Base-by-base conservation (phyloP, 1,140 invertebrate genomes). In the Himalopsyche phryganea region DNA sequence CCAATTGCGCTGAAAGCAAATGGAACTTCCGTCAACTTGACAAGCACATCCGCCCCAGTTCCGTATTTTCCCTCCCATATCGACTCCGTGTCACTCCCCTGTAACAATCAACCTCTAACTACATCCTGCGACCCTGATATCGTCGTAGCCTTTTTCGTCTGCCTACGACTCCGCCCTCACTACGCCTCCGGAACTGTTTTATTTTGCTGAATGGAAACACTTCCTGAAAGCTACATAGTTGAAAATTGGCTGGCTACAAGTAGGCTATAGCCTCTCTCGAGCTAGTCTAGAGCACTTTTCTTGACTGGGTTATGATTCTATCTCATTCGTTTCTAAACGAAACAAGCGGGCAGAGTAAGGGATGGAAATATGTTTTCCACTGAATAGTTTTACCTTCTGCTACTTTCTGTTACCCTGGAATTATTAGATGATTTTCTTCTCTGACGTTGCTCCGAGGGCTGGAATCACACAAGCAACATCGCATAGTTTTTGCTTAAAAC, bases 1-100 rank as follows among this genome's bases (percentile, higher is more conserved):
- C 53, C 44, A 48, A 52, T 54, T 53, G 47, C 41, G 56, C 45
- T 60, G 58, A 33, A 64, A 64, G 58, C 50, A 64, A 54, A 58
- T 56, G 53, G 44, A 49, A 64, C 54, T 64, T 64, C 58, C 58
- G 58, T 50, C 28, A 10, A 9, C 11, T 13, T 17, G 6, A 6
- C 11, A 14, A 15, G 42, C 20, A 47, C 32, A 51, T 58, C 56
- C 56, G 56, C 42, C 38, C 1, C 9, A 28, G 9, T 9, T 28
- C 9, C 23, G 23, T 3, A 28, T 6, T 33, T 51, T 58, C 49
- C 35, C 42, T 50, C 35, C 23, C 23, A 28, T 28, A 32, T 40
- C 40, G 6, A 46, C 20, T 5, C 20, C 9, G 9, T 28, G 23
- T 28, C 23, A 28, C 23, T 28, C 23, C 23, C 9, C 23, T 28